These are phyloP conservation scores for Rotaria socialis DNA, from an alignment of 2,888 invertebrate genomes.

Conservation along the genomic window DNA sequence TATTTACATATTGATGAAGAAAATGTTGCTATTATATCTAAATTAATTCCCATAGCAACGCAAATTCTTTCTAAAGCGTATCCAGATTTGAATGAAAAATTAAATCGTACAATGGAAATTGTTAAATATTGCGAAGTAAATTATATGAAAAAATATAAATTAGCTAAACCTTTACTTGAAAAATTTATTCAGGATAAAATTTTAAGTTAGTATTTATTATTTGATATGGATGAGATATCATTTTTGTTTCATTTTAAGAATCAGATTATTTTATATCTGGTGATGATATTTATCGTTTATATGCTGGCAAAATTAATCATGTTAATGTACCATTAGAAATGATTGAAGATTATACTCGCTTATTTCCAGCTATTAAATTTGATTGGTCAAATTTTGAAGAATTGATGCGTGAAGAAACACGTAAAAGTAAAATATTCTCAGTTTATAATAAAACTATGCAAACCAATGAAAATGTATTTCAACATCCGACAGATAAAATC, in stretches of 20 bases:
- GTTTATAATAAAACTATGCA: background rate
- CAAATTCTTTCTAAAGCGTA: constrained; percentile 38
- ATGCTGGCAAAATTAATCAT: background rate
- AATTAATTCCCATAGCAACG: constrained; percentile 20
- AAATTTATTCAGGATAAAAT: background rate
- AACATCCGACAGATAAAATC: background rate
- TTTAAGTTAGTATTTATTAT: background rate
- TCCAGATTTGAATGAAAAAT: constrained; percentile 38
- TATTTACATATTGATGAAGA: constrained; percentile 40
- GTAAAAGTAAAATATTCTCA: background rate
- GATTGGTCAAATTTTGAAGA: background rate
- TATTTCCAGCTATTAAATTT: background rate
- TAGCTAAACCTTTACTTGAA: constrained; percentile 4
- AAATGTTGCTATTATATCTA: constrained; percentile 29
- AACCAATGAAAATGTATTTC: background rate
- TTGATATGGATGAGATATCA: background rate
- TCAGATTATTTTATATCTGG: background rate
- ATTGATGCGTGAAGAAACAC: background rate
- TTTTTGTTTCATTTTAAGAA: background rate
- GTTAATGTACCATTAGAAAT: constrained; percentile 20
- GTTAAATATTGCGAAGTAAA: background rate
- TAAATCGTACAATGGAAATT: background rate
- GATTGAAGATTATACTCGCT: constrained; percentile 15
- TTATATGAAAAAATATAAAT: background rate
- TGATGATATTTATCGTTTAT: constrained; percentile 3